Evolutionary conservation across 2,113 vertebrate species (phyloP), one percentile per base, ranked within the genome.

Genomic region (Brachirus orientalis): DNA sequence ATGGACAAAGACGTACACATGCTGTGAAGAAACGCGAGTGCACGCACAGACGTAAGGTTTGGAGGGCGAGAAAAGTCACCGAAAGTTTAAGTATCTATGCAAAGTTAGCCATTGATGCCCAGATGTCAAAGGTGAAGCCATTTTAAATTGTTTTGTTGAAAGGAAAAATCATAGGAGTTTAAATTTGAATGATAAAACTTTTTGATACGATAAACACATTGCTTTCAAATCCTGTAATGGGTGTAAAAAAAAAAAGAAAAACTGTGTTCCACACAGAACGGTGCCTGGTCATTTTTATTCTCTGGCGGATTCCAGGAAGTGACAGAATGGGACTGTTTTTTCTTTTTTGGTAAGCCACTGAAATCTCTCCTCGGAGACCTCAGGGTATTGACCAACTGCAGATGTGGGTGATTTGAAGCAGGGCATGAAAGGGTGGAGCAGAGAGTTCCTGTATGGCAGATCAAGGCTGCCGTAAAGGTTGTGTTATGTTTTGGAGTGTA

Each of bases 401-500:
- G 85, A 89, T 87, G 85, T 83, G 58, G 54, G 61, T 75, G 74
- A 78, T 62, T 55, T 76, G 77, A 79, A 52, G 56, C 72, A 50
- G 70, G 68, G 66, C 57, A 80, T 76, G 19, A 77, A 77, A 82
- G 66, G 57, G 43, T 57, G 61, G 56, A 80, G 58, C 54, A 19
- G 2, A 56, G 69, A 52, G 72, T 62, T 81, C 69, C 72, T 70
- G 76, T 61, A 64, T 44, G 38, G 47, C 59, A 89, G 70, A 88
- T 86, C 74, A 88, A 87, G 82, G 77, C 65, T 41, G 59, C 60
- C 36, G 59, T 84, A 72, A 82, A 82, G 72, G 75, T 68, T 80
- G 53, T 48, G 81, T 54, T 79, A 67, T 55, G 61, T 68, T 56
- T 61, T 37, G 35, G 20, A 54, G 38, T 75, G 44, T 74, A 40